phyloP scores from a whole-genome alignment of 2,797 vertebrate genomes.

The Stomatorhinus walkeri region DNA sequence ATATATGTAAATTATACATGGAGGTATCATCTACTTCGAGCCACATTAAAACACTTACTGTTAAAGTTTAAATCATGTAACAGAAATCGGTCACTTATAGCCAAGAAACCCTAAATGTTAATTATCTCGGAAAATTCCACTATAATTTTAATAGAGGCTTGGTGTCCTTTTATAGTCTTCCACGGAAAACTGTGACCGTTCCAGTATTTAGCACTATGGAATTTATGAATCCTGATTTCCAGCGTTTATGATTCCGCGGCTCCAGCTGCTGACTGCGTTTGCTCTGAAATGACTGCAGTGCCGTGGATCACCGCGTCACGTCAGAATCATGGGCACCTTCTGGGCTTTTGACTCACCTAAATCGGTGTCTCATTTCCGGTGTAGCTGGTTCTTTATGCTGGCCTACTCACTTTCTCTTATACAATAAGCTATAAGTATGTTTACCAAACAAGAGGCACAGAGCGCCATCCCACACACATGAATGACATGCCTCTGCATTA shows the following conservation, averaged over 20 bases:
- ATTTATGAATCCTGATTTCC: constrained; percentile 2
- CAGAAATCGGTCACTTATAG: constrained; percentile 7
- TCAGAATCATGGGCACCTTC: not conserved
- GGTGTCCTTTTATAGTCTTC: not conserved
- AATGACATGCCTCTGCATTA: not conserved
- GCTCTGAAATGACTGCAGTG: constrained; percentile 1
- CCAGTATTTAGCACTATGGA: constrained; percentile 1
- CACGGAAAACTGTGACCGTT: not conserved
- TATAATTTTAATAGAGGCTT: constrained; percentile 2
- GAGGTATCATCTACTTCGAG: not conserved
- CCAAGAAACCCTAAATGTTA: constrained; percentile 3
- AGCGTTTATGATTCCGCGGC: not conserved
- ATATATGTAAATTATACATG: not conserved
- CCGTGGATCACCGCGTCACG: not conserved
- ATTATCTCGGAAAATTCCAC: constrained; percentile 13
- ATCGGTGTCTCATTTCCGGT: not conserved
- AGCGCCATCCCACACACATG: not conserved
- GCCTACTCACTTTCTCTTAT: not conserved
- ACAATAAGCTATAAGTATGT: constrained; percentile 8
- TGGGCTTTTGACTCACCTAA: constrained; percentile 4
- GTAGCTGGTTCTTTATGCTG: not conserved
- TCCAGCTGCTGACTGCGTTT: constrained; percentile 1
- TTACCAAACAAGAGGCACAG: constrained; percentile 8
- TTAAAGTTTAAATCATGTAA: constrained; percentile 5
- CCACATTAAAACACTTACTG: not conserved